These are phyloP conservation scores for Pseudanteris insignis DNA, from an alignment of 2,888 invertebrate genomes.

Conservation along the genomic window DNA sequence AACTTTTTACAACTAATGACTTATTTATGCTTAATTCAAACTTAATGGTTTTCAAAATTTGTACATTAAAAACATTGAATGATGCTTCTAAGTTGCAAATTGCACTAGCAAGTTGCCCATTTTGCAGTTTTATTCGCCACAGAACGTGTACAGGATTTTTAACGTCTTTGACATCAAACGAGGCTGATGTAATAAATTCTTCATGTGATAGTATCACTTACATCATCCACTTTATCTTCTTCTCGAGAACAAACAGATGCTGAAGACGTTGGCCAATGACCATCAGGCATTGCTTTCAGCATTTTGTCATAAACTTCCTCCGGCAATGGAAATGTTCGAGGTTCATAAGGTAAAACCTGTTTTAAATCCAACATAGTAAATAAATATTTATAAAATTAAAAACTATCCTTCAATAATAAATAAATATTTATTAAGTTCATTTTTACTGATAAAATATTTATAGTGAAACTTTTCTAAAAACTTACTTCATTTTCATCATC, in stretches of 20 bases:
- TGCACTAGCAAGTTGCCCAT: background rate
- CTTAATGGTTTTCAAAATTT: background rate
- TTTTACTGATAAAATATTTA: no score
- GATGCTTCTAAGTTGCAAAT: background rate
- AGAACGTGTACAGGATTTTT: slow-evolving; percentile 3
- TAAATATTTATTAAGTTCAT: no score
- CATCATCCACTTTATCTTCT: slow-evolving; percentile 61
- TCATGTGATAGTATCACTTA: slow-evolving; percentile 50
- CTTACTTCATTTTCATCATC: slow-evolving; percentile 63
- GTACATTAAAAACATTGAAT: slow-evolving; percentile 3
- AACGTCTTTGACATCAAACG: slow-evolving; percentile 4
- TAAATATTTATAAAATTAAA: no score
- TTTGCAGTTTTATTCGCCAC: slow-evolving; percentile 4
- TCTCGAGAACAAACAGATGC: slow-evolving; percentile 59
- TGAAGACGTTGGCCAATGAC: slow-evolving; percentile 67
- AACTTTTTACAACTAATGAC: slow-evolving; percentile 1
- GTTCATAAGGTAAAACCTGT: slow-evolving; percentile 79
- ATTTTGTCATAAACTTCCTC: slow-evolving; percentile 77
- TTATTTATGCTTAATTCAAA: background rate
- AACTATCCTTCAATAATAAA: no score
- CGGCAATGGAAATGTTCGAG: slow-evolving; percentile 77
- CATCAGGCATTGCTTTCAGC: slow-evolving; percentile 76
- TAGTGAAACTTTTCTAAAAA: no score
- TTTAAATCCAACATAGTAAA: background rate
- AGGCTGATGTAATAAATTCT: slow-evolving; percentile 23